Evolutionary conservation across 1,140 invertebrate species (phyloP), one percentile per base, ranked within the genome.

Genomic region (Augochlora pura): DNA sequence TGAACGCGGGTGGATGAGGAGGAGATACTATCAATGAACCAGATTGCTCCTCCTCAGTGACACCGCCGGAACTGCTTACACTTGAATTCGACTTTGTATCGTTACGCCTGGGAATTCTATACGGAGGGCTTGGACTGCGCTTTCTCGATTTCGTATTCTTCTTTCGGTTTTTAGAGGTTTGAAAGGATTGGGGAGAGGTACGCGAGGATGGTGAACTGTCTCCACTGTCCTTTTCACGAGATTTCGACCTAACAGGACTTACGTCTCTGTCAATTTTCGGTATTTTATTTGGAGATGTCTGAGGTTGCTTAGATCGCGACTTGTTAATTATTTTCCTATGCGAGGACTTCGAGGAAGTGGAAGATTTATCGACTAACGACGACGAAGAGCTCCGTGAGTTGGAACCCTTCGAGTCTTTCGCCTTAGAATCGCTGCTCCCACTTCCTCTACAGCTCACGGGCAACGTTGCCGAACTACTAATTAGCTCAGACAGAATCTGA

Each of bases 1-100:
- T 95, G 89, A 94, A 96, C 78, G 93, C 88, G 21, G 93, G 92
- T 62, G 90, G 92, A 85, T 91, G 92, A 82, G 90, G 92, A 86
- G 90, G 91, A 80, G 90, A 92, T 42, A 92, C 91, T 76, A 91
- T 92, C 69, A 93, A 82, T 14, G 92, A 92, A 82, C 91, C 91
- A 67, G 91, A 92, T 69, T 93, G 90, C 69, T 93, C 92, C 83
- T 93, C 93, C 87, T 94, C 93, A 63, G 89, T 91, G 52, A 92
- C 88, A 79, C 91, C 91, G 67, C 79, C 87, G 63, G 86, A 85
- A 83, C 59, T 89, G 84, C 72, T 87, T 68, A 87, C 82, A 62
- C 72, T 87, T 77, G 87, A 82, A 69, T 80, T 87, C 46, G 88
- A 85, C 66, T 89, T 90, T 25, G 81, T 39, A 71, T 88, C 87